Conservation (phyloP, 2,888 invertebrate species). For the Doris montereyensis region DNA sequence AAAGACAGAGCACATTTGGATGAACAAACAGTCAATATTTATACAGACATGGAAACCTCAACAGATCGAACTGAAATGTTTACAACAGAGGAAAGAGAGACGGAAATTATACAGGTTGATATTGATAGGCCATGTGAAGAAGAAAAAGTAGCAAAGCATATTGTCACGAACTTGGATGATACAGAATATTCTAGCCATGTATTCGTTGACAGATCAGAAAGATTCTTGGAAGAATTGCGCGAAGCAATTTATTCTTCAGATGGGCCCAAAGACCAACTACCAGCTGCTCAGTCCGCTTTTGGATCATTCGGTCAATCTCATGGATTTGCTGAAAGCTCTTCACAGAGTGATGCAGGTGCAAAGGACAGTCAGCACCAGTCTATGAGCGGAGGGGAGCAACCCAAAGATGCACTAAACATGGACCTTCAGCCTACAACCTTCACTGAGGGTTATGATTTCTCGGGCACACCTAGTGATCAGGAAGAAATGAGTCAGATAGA, state of each 20-base stretch:
- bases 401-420: constrained; percentile 37
- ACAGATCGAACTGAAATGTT: not conserved
- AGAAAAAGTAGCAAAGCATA: not conserved
- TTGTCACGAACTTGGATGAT: constrained; percentile 5
- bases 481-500: constrained; percentile 42
- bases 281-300: not conserved
- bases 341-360: not conserved
- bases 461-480: constrained; percentile 52
- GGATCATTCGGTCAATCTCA: not conserved
- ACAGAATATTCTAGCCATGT: constrained; percentile 10
- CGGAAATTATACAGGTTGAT: no score
- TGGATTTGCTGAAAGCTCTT: not conserved
- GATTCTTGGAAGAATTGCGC: constrained; percentile 43
- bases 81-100: not conserved
- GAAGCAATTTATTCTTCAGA: constrained; percentile 30
- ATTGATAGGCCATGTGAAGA: no score
- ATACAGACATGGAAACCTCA: not conserved
- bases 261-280: not conserved
- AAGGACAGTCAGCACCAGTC: constrained; percentile 10
- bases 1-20: not conserved
- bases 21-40: no score
- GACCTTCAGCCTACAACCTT: constrained; percentile 48
- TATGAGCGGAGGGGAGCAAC: constrained; percentile 13
- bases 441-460: constrained; percentile 52
- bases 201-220: constrained; percentile 48